phyloP scores from a whole-genome alignment of 2,888 invertebrate genomes.

The Cerastis rubricosa region DNA sequence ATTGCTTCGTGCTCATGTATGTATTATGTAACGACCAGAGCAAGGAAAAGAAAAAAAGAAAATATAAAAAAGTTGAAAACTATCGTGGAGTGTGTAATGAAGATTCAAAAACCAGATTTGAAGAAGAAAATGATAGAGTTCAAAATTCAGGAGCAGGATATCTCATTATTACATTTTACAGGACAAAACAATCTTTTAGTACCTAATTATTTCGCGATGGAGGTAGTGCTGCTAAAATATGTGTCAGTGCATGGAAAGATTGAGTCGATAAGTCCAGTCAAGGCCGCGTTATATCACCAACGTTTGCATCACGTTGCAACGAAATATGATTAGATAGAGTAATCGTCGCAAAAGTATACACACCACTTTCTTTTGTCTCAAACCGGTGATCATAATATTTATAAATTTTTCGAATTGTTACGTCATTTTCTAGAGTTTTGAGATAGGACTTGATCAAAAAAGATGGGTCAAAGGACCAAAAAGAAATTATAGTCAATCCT shows the following conservation, averaged over 20 bases:
- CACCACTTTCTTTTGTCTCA: slow-evolving; percentile 53
- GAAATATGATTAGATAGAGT: slow-evolving; percentile 82
- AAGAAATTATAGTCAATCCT: slow-evolving; percentile 8
- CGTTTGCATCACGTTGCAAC: slow-evolving; percentile 76
- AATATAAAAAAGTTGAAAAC: not conserved
- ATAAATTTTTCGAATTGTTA: not conserved
- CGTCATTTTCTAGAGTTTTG: not conserved
- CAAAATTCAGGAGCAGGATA: not conserved
- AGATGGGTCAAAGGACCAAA: slow-evolving; percentile 14
- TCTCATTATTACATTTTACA: not conserved
- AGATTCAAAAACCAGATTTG: not conserved
- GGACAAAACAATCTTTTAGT: slow-evolving; percentile 1
- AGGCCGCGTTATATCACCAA: slow-evolving; percentile 80
- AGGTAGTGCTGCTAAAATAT: slow-evolving; percentile 66
- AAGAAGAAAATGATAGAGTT: not conserved
- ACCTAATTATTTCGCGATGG: slow-evolving; percentile 19
- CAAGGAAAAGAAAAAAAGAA: slow-evolving; percentile 12
- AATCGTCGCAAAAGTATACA: slow-evolving; percentile 65
- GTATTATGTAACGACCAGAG: slow-evolving; percentile 18
- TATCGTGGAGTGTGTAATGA: not conserved
- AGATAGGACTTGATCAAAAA: not conserved
- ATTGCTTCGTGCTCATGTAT: slow-evolving; percentile 50
- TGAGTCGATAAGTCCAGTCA: slow-evolving; percentile 82
- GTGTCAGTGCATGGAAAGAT: slow-evolving; percentile 78
- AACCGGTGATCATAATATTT: slow-evolving; percentile 15